Base-by-base conservation (phyloP, 2,888 invertebrate genomes). In the Volucella inanis region DNA sequence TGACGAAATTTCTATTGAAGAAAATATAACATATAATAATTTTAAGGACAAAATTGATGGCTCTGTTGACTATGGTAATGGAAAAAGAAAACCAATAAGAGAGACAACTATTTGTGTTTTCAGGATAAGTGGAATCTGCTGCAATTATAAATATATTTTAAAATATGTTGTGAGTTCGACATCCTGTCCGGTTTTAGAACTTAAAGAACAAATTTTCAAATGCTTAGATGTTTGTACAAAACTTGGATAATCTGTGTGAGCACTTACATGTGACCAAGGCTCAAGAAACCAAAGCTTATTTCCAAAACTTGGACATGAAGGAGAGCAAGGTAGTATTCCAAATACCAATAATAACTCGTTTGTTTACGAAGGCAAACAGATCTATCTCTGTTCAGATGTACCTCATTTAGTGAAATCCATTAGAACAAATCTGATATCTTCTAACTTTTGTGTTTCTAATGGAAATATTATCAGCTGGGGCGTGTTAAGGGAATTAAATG, bases 231-330 rank as follows among this genome's bases (percentile, higher is more conserved):
- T 55, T 55, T 55, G 38, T 55, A 38, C 55, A 31, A 31, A 38
- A n/a, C 55, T 55, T 55, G 55, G 55, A 38, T n/a, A 38, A 31
- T 38, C 12, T 55, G 55, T 38, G 38, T 4, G 38, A n/a, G 38
- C 55, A 55, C 38, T 22, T 12, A 31, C 52, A 54, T 54, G 52
- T 54, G 52, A 55, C 55, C n/a, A 57, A 57, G 57, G 57, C 39
- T 14, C 57, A 14, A 57, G 39, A 57, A 57, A 57, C 39, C 39
- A 41, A 43, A 59, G 11, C 18, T 12, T 59, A 18, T 59, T 59
- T 12, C 43, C 43, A 59, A 59, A 59, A 43, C 59, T 59, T 43
- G 15, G 59, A 43, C 41, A 41, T 11, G 43, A 59, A 59, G 41
- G 14, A 41, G 57, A 59, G 18, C 18, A 18, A 59, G 41, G 38